Evolutionary conservation across 2,797 vertebrate genomes (phyloP), one percentile per base, ranked within the genome.

Genomic region (Anguilla megastoma): DNA sequence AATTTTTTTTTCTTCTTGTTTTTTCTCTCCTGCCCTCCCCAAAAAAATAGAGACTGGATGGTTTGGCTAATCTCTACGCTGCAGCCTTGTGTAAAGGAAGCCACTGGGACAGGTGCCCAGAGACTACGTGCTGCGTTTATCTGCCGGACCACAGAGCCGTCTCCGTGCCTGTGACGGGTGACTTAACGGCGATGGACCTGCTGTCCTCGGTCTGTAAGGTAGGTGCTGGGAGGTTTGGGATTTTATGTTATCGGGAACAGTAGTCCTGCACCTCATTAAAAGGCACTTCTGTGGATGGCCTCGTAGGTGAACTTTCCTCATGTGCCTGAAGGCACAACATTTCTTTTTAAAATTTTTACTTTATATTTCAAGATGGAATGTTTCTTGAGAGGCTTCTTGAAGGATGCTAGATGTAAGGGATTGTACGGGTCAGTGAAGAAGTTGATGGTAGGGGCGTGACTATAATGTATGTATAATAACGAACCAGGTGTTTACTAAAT

Each of bases 141-240:
- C 98, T 97, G 93, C 96, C 95, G 87, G 97, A 97, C 0, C 92
- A 94, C 54, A 96, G 96, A 89, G 95, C 94, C 16, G 94, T 97
- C 84, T 95, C 96, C 0, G 92, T 98, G 90, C 94, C 93, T 0
- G 91, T 98, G 90, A 97, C 96, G 89, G 95, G 95, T 30, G 97
- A 98, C 58, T 95, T 97, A 93, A 96, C 92, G 36, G 96, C 97
- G 6, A 94, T 96, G 66, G 97, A 98, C 89, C 94, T 98, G 90
- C 93, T 98, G 91, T 93, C 94, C 85, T 90, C 96, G 90, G 97
- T 96, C 0, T 98, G 97, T 96, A 97, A 98, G 97, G 98, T 98
- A 94, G 88, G 91, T 27, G n/a, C 48, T 0, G 18, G 41, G 48
- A n/a, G 48, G 1, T 41, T 48, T 83, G 80, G 41, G 41, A 45